These are phyloP conservation scores for Lota lota DNA, from an alignment of 2,113 vertebrate species.

Conservation along the genomic window DNA sequence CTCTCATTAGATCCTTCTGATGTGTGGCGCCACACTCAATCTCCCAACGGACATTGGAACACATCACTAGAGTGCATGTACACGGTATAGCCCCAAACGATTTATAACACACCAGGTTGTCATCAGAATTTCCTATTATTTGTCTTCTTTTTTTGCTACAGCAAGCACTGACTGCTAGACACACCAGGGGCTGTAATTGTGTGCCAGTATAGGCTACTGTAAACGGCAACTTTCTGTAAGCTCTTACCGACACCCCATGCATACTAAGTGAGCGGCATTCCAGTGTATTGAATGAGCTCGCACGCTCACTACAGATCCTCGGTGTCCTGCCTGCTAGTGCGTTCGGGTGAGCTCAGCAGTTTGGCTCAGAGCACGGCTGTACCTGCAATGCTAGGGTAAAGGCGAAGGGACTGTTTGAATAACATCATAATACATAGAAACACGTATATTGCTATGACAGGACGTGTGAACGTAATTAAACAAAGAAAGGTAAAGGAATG, in stretches of 20 bases:
- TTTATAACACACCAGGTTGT: no score
- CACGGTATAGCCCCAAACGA: no score
- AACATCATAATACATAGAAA: no score
- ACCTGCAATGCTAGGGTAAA: neutral
- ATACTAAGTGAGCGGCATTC: slow-evolving; percentile 2
- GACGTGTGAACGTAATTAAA: no score
- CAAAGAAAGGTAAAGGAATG: no score
- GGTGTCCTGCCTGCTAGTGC: neutral
- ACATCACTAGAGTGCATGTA: no score
- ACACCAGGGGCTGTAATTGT: neutral
- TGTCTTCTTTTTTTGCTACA: neutral
- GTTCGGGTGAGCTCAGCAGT: neutral
- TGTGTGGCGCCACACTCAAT: no score
- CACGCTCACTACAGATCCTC: neutral
- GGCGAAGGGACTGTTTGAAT: no score
- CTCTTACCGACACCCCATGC: neutral
- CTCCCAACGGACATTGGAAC: no score
- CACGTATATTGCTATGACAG: no score
- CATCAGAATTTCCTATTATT: no score
- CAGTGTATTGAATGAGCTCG: neutral
- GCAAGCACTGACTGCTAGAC: neutral
- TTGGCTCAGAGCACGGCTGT: neutral
- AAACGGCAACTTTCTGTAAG: neutral
- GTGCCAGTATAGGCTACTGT: neutral
- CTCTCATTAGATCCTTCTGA: no score